Evolutionary conservation across 2,888 invertebrate genomes (phyloP).

Genomic region (Ethmia dodecea): DNA sequence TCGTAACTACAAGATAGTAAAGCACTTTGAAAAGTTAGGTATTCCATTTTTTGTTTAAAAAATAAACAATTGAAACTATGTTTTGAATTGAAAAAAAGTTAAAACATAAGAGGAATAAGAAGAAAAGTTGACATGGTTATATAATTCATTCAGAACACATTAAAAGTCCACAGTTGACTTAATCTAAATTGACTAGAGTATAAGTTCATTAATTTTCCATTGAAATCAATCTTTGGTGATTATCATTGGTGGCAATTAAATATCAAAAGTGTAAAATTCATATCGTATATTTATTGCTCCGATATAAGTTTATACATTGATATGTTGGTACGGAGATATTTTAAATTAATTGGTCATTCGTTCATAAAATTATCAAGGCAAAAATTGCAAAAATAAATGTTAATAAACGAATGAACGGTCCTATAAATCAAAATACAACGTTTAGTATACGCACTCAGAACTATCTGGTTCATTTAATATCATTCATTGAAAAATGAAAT

Average conservation of each 20-base stretch:
- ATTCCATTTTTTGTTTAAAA: conserved; percentile 53
- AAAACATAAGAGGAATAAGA: background rate
- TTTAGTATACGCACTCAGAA: conserved; percentile 24
- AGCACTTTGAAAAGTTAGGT: conserved; percentile 77
- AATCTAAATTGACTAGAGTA: conserved; percentile 69
- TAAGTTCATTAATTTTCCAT: conserved; percentile 22
- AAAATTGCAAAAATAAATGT: conserved; percentile 14
- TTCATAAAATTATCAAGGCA: no score
- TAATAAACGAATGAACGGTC: conserved; percentile 16
- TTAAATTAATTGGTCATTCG: conserved; percentile 35
- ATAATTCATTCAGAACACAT: background rate
- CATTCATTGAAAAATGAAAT: conserved; percentile 2
- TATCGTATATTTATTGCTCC: conserved; percentile 58
- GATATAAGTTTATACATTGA: conserved; percentile 52
- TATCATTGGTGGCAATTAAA: conserved; percentile 17
- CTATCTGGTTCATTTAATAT: conserved; percentile 17
- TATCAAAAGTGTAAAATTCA: conserved; percentile 21
- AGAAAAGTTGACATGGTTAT: background rate
- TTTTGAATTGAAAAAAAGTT: background rate
- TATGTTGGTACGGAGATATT: conserved; percentile 64
- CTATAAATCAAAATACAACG: conserved; percentile 25
- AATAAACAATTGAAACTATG: conserved; percentile 16
- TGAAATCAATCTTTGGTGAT: conserved; percentile 10
- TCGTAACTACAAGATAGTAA: conserved; percentile 75
- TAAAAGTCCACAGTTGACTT: conserved; percentile 31